Conservation (phyloP, 2,797 vertebrate genomes). For the Tragelaphus eurycerus region DNA sequence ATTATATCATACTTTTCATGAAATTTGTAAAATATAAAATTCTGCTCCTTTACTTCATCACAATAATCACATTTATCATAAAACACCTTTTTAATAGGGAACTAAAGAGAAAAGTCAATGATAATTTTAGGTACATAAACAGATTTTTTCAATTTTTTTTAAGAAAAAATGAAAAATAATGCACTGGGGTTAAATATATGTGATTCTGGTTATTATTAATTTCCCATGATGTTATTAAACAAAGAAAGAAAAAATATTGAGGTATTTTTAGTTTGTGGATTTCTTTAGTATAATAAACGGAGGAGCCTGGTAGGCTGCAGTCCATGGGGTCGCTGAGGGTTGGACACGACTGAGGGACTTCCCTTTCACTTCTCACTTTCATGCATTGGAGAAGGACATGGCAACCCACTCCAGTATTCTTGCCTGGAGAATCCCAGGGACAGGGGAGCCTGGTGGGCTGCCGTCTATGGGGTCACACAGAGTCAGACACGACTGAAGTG, state of each 20-base stretch:
- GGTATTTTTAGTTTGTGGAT: background rate
- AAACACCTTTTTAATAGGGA: background rate
- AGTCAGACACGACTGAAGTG: no score
- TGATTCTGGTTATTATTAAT: background rate
- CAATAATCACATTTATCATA: background rate
- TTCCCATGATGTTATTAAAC: background rate
- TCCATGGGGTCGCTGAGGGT: no score
- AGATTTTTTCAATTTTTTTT: background rate
- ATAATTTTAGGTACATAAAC: background rate
- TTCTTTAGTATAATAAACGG: background rate
- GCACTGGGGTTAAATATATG: background rate
- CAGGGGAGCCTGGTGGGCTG: no score
- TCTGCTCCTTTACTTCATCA: background rate
- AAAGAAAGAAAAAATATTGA: background rate
- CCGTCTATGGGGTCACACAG: no score
- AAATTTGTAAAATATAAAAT: background rate
- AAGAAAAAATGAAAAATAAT: background rate
- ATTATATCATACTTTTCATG: background rate
- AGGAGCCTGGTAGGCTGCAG: no score
- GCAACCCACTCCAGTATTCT: no score
- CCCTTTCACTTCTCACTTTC: no score
- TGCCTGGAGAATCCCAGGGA: no score
- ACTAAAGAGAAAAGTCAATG: background rate
- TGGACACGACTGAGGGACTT: no score
- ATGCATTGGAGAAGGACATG: no score